phyloP scores from a whole-genome alignment of 2,113 vertebrate species.

The Tetrax tetrax region DNA sequence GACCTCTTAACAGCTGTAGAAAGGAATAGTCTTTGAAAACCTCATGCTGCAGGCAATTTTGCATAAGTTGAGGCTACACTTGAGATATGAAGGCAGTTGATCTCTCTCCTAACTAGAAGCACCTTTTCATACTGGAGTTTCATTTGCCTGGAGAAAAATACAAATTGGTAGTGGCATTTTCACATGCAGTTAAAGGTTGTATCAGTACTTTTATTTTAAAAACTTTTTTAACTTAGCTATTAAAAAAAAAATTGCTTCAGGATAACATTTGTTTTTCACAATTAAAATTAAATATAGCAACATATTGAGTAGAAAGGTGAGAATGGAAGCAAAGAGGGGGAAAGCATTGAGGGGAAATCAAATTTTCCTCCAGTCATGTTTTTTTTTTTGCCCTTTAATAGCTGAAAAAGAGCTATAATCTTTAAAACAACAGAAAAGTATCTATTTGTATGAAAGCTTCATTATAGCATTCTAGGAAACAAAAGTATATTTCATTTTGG shows the following conservation, averaged over 20 bases:
- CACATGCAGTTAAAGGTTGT: background rate
- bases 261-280: background rate
- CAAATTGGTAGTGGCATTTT: background rate
- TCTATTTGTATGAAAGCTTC: background rate
- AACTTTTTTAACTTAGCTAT: background rate
- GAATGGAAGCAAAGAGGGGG: background rate
- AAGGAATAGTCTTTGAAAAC: conserved; percentile 5
- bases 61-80: background rate
- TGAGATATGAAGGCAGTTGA: background rate
- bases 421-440: background rate
- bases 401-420: background rate
- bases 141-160: background rate
- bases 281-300: background rate
- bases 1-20: background rate
- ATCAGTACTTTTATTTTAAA: background rate
- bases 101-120: background rate
- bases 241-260: background rate
- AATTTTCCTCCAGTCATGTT: background rate
- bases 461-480: background rate
- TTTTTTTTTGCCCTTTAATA: background rate
- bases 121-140: background rate
- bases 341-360: background rate
- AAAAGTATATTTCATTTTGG: background rate
- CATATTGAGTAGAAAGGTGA: background rate
- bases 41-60: background rate